Conservation (phyloP, 2,888 invertebrate genomes). For the Leptarthrus brevirostris region DNA sequence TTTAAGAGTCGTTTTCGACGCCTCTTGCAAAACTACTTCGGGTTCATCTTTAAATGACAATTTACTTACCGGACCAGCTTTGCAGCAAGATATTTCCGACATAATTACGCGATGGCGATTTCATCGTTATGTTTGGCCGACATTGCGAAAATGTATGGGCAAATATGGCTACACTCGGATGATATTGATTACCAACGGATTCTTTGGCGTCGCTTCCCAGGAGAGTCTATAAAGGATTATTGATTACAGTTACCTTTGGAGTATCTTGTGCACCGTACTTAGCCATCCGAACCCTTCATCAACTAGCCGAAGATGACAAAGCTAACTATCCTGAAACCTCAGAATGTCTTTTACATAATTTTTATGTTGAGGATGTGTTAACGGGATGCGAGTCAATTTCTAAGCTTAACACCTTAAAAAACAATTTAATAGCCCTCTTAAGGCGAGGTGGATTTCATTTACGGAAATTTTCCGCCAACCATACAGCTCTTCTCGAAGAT, state of each 20-base stretch:
- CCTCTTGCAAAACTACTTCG: no score
- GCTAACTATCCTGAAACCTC: not conserved
- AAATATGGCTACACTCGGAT: not conserved
- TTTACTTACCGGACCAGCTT: no score
- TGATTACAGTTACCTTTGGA: not conserved
- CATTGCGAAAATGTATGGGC: slow-evolving; percentile 2
- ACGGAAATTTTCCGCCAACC: not conserved
- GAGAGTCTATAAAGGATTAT: not conserved
- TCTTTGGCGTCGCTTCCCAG: not conserved
- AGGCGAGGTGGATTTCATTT: not conserved
- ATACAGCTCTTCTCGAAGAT: not conserved
- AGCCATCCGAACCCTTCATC: not conserved
- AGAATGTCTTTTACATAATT: not conserved
- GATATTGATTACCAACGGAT: not conserved
- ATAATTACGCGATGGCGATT: no score
- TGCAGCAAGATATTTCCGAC: no score
- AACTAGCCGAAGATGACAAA: slow-evolving; percentile 1
- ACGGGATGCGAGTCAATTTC: not conserved
- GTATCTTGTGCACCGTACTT: not conserved
- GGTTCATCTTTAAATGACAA: no score
- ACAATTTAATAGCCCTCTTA: not conserved
- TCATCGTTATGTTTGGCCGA: no score
- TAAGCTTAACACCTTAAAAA: not conserved
- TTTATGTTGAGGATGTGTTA: not conserved
- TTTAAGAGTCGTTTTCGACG: no score